These are phyloP conservation scores for Stichodactyla mertensii DNA, from an alignment of 64 coral and sea anemone genomes.

Conservation along the genomic window DNA sequence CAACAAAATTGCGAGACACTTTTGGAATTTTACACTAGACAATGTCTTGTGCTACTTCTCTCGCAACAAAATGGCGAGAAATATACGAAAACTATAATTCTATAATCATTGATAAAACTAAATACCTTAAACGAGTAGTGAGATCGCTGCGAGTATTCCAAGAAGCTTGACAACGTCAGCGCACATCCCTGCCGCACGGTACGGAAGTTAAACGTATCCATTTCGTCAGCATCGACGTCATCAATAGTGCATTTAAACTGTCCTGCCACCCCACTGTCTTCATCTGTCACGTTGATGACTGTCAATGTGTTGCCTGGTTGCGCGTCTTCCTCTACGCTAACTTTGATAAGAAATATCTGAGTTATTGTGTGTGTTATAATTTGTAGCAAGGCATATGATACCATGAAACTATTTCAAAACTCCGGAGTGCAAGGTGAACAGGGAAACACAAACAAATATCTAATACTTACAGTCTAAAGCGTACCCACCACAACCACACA, in stretches of 20 bases:
- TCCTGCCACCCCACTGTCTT: slow-evolving; percentile 46
- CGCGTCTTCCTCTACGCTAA: slow-evolving; percentile 33
- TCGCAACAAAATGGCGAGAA: no score
- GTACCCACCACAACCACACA: no score
- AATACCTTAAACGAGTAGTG: slow-evolving; percentile 56
- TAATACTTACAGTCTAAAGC: no score
- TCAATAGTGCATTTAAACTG: slow-evolving; percentile 57
- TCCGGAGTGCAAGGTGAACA: no score
- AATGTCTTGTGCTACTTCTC: no score
- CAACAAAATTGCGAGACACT: no score
- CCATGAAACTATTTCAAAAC: no score
- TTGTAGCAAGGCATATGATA: no score
- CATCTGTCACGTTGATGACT: slow-evolving; percentile 34
- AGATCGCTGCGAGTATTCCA: slow-evolving; percentile 38
- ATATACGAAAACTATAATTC: no score
- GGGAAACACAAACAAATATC: no score
- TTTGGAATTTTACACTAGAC: no score
- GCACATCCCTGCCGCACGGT: slow-evolving; percentile 43
- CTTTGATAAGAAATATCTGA: neutral
- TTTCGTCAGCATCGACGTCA: slow-evolving; percentile 46
- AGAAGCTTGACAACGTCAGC: slow-evolving; percentile 12
- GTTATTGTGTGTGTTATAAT: neutral
- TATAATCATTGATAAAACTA: neutral
- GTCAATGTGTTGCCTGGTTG: slow-evolving; percentile 35
- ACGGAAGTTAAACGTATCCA: slow-evolving; percentile 52